These are phyloP conservation scores for Phataginus tricuspis DNA, from an alignment of 2,797 vertebrate genomes.

Conservation along the genomic window DNA sequence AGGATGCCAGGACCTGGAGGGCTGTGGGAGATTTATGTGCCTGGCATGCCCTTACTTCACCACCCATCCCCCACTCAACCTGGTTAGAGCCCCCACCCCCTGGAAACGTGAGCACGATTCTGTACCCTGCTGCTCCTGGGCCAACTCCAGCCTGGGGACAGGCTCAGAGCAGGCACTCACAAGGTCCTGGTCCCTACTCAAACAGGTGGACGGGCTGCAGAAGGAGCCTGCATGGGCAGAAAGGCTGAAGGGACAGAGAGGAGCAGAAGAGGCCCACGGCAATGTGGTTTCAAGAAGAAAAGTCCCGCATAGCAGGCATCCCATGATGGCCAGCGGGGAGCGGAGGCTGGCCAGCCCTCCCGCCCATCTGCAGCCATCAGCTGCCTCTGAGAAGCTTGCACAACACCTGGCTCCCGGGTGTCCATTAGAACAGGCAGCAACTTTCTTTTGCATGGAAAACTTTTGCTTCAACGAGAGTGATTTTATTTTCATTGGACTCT, in stretches of 20 bases:
- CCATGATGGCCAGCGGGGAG: neutral
- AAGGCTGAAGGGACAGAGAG: neutral
- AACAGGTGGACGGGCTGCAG: neutral
- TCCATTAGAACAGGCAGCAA: neutral
- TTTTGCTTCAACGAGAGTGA: constrained; percentile 56
- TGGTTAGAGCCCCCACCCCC: neutral
- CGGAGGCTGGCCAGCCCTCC: neutral
- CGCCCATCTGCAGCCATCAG: constrained; percentile 52
- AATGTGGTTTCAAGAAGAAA: neutral
- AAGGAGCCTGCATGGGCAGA: fast-evolving
- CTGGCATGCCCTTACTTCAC: fast-evolving
- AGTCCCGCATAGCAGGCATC: neutral
- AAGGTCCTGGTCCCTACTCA: neutral
- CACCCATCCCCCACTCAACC: neutral
- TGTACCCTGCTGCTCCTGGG: neutral
- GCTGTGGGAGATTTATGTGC: neutral
- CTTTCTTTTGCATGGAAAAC: constrained; percentile 30
- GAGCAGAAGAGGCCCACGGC: neutral
- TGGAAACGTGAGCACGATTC: neutral
- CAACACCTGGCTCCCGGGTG: constrained; percentile 13
- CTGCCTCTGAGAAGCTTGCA: neutral
- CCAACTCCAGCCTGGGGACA: no score
- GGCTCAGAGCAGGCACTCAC: neutral
- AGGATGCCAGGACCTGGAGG: neutral
- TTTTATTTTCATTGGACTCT: constrained; percentile 54